These are phyloP conservation scores for Hanleya hanleyi DNA, from an alignment of 2,888 invertebrate genomes.

Conservation along the genomic window DNA sequence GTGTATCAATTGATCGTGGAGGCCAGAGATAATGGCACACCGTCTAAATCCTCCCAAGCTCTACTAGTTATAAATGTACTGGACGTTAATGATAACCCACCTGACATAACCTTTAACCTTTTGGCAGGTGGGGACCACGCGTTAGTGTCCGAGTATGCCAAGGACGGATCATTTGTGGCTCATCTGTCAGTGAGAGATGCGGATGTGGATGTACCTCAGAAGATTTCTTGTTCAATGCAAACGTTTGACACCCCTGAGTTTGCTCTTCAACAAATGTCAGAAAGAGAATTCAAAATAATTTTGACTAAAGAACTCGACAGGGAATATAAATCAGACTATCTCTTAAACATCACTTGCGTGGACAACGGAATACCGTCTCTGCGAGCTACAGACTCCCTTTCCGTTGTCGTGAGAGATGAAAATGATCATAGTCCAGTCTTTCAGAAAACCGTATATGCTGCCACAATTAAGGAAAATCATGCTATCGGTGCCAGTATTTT, in stretches of 20 bases:
- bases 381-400: conserved; percentile 17
- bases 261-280: conserved; percentile 1
- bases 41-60: neutral
- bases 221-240: conserved; percentile 24
- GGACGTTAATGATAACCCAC: conserved; percentile 8
- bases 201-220: conserved; percentile 24
- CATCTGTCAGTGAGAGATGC: conserved; percentile 7
- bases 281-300: conserved; percentile 22
- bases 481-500: conserved; percentile 81
- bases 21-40: conserved; percentile 3
- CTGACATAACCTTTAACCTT: conserved; percentile 11
- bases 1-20: conserved; percentile 2
- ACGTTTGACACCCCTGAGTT: conserved; percentile 15
- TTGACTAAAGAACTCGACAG: conserved; percentile 83
- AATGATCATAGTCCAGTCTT: conserved; percentile 74
- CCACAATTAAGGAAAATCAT: conserved; percentile 82
- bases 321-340: conserved; percentile 75
- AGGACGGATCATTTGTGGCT: conserved; percentile 10
- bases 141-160: conserved; percentile 9
- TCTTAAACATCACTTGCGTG: conserved; percentile 10
- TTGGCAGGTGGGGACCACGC: conserved; percentile 7
- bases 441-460: conserved; percentile 89
- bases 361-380: conserved; percentile 14
- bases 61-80: neutral
- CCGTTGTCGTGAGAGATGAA: conserved; percentile 28